Percentiles rank a stretch among this genome's conserved stretches.
phyloP scores from a whole-genome alignment of 2,797 vertebrate species.

The Danio kyathit region DNA sequence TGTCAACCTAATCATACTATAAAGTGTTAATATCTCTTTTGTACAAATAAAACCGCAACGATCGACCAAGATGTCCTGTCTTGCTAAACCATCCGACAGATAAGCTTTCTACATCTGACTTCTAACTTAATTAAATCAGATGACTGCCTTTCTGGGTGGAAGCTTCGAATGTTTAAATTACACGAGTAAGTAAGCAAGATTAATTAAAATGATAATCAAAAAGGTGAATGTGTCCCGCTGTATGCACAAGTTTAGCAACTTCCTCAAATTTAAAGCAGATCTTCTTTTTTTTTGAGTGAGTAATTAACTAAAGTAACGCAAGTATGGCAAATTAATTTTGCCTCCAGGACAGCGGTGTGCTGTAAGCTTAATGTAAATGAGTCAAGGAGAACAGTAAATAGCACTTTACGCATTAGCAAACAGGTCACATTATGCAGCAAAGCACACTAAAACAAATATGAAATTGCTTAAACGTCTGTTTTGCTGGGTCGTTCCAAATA shows the following conservation, averaged over 20 bases:
- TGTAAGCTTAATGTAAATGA: not conserved
- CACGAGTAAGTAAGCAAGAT: slow-evolving; percentile 86
- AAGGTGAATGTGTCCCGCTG: slow-evolving; percentile 77
- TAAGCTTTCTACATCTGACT: slow-evolving; percentile 26
- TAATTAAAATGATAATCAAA: slow-evolving; percentile 86
- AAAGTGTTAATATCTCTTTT: not conserved
- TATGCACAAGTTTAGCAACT: slow-evolving; percentile 73
- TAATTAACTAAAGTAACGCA: slow-evolving; percentile 69
- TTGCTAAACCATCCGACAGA: slow-evolving; percentile 29
- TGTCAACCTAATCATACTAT: not conserved
- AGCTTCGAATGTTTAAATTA: slow-evolving; percentile 84
- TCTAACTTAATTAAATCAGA: slow-evolving; percentile 55
- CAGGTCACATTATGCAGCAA: not conserved
- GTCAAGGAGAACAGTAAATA: not conserved
- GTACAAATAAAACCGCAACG: not conserved
- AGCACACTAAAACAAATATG: slow-evolving; percentile 1
- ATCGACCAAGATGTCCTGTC: slow-evolving; percentile 12
- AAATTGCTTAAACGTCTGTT: not conserved
- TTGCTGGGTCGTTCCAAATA: not conserved
- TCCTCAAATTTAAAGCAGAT: slow-evolving; percentile 68
- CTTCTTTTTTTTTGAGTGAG: slow-evolving; percentile 63
- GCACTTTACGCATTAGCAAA: not conserved
- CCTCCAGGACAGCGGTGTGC: slow-evolving; percentile 28
- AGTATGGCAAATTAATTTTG: slow-evolving; percentile 44
- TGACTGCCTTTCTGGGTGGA: slow-evolving; percentile 49